Conservation (phyloP, 1,140 invertebrate genomes). For the Apolygus lucorum region DNA sequence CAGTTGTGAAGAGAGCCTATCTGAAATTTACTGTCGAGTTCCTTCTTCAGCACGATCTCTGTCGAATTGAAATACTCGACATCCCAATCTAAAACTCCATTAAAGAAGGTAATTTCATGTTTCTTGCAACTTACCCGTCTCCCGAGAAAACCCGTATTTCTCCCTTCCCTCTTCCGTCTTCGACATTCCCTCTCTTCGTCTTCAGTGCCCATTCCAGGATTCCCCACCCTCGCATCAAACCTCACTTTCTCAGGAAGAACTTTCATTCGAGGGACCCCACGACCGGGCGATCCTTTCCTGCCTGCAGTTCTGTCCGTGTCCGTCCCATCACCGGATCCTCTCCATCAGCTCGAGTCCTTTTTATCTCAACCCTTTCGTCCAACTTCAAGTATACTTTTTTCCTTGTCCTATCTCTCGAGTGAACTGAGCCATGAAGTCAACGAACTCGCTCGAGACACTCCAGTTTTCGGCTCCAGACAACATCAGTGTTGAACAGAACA, state of each 20-base stretch:
- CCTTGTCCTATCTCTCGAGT: no score
- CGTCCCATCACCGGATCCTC: background rate
- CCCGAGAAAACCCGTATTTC: background rate
- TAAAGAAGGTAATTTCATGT: no score
- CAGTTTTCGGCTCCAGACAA: background rate
- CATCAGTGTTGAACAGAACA: conserved; percentile 5
- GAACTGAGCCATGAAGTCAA: conserved; percentile 21
- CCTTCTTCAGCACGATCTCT: no score
- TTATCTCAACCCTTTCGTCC: background rate
- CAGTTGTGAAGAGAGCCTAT: no score
- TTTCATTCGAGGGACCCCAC: background rate
- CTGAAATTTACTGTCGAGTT: no score
- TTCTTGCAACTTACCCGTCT: no score
- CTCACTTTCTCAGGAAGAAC: conserved; percentile 16
- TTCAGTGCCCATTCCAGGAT: no score
- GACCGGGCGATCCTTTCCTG: background rate
- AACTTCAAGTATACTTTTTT: no score
- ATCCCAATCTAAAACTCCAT: no score
- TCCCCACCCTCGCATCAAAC: conserved; percentile 19
- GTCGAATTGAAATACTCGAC: no score
- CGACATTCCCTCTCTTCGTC: no score
- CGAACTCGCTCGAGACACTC: conserved; percentile 13
- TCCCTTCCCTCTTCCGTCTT: background rate
- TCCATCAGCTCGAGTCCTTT: background rate
- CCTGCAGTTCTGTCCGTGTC: background rate